These are phyloP conservation scores for Salvelinus alpinus DNA, from an alignment of 2,113 vertebrate species.

Conservation along the genomic window DNA sequence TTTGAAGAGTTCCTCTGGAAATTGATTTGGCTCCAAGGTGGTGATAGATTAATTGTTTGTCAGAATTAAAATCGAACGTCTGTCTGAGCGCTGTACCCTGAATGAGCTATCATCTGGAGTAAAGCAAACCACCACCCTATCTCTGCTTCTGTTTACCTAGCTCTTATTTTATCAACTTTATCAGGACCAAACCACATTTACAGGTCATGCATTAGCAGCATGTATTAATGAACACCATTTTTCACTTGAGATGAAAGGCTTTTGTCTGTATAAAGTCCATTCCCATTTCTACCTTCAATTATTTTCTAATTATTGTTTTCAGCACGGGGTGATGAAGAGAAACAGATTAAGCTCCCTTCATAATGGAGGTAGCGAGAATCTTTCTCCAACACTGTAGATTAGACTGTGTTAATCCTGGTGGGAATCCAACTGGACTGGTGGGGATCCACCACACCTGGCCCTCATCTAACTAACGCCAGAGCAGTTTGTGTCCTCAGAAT, in stretches of 20 bases:
- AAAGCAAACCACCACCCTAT: neutral
- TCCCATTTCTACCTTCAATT: conserved; percentile 38
- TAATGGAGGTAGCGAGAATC: too few species aligned
- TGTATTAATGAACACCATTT: conserved; percentile 16
- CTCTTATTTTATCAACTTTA: conserved; percentile 46
- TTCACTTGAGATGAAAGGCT: conserved; percentile 47
- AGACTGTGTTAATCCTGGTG: too few species aligned
- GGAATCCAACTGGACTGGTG: too few species aligned
- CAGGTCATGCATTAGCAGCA: conserved; percentile 16
- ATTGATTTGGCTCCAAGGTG: neutral
- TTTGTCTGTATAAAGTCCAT: conserved; percentile 61
- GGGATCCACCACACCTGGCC: too few species aligned
- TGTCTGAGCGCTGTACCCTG: neutral
- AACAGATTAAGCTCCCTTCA: conserved; percentile 6
- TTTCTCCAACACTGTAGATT: too few species aligned
- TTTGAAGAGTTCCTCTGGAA: neutral
- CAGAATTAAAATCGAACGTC: neutral
- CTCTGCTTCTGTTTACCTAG: conserved; percentile 50
- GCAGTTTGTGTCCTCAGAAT: neutral
- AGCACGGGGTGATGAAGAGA: conserved; percentile 38
- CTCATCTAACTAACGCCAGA: too few species aligned
- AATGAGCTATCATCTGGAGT: too few species aligned
- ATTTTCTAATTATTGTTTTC: conserved; percentile 54
- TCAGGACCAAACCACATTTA: conserved; percentile 56
- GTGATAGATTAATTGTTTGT: neutral